Conservation (phyloP, 2,113 vertebrate species). For the Hucho hucho region DNA sequence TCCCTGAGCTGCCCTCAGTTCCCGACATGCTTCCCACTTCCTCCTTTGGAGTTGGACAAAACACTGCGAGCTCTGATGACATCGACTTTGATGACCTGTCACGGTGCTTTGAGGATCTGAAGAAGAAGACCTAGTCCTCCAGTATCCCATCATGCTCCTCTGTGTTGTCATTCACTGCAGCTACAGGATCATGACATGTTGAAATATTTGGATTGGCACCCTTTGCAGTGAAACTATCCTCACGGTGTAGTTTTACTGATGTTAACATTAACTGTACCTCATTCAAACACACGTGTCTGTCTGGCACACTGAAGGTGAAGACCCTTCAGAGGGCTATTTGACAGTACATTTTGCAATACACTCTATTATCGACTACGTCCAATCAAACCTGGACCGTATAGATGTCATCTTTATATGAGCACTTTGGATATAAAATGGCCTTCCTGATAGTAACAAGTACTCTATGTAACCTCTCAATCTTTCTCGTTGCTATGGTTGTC, state of each 20-base stretch:
- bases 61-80: slow-evolving; percentile 84
- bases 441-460: slow-evolving; percentile 5
- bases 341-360: neutral
- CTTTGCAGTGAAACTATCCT: slow-evolving; percentile 16
- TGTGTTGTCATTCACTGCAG: slow-evolving; percentile 10
- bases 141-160: slow-evolving; percentile 7
- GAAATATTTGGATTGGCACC: slow-evolving; percentile 27
- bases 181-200: no score
- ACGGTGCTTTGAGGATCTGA: slow-evolving; percentile 94
- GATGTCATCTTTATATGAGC: slow-evolving; percentile 25
- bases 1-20: slow-evolving; percentile 95
- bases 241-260: slow-evolving; percentile 28
- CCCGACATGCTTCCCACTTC: slow-evolving; percentile 89
- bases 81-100: slow-evolving; percentile 98
- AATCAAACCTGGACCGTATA: no score
- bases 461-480: neutral
- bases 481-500: neutral
- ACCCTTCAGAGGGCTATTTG: slow-evolving; percentile 14
- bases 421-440: slow-evolving; percentile 26
- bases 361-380: no score
- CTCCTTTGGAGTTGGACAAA: slow-evolving; percentile 82
- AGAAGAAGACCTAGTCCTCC: slow-evolving; percentile 91
- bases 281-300: slow-evolving; percentile 40
- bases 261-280: slow-evolving; percentile 58
- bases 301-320: slow-evolving; percentile 13